Conservation (phyloP, 2,888 invertebrate species). For the Anoncus sp. region DNA sequence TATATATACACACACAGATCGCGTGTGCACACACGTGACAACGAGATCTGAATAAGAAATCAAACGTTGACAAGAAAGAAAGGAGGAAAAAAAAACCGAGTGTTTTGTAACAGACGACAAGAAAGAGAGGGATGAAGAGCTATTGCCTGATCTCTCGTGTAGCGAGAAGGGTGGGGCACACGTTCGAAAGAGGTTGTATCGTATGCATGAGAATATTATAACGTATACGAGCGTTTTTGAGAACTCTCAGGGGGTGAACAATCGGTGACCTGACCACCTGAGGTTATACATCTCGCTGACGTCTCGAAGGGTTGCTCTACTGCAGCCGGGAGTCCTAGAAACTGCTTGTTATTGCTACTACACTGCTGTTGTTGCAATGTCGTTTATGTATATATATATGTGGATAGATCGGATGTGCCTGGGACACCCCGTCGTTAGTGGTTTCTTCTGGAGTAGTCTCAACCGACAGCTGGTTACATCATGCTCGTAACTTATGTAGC, state of each 20-base stretch:
- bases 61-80: slow-evolving; percentile 57
- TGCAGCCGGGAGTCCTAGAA: slow-evolving; percentile 29
- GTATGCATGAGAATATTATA: slow-evolving; percentile 64
- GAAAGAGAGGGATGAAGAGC: slow-evolving; percentile 62
- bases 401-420: slow-evolving; percentile 14
- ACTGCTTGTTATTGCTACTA: slow-evolving; percentile 30
- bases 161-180: slow-evolving; percentile 75
- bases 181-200: slow-evolving; percentile 62
- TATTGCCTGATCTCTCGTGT: slow-evolving; percentile 51
- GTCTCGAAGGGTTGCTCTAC: slow-evolving; percentile 57
- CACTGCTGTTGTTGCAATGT: slow-evolving; percentile 22
- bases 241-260: slow-evolving; percentile 66
- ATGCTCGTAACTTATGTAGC: slow-evolving; percentile 7
- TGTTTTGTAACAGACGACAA: slow-evolving; percentile 12
- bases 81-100: slow-evolving; percentile 12
- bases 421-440: slow-evolving; percentile 60
- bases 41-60: slow-evolving; percentile 76
- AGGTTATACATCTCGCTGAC: slow-evolving; percentile 63
- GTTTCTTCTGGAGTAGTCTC: slow-evolving; percentile 55
- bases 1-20: too few species aligned
- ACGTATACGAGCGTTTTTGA: slow-evolving; percentile 66
- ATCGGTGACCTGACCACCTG: slow-evolving; percentile 73
- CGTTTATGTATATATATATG: not conserved
- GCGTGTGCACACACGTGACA: slow-evolving; percentile 61
- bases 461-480: slow-evolving; percentile 52